phyloP scores from a whole-genome alignment of 2,797 vertebrate genomes.

The Acrocephalus scirpaceus region DNA sequence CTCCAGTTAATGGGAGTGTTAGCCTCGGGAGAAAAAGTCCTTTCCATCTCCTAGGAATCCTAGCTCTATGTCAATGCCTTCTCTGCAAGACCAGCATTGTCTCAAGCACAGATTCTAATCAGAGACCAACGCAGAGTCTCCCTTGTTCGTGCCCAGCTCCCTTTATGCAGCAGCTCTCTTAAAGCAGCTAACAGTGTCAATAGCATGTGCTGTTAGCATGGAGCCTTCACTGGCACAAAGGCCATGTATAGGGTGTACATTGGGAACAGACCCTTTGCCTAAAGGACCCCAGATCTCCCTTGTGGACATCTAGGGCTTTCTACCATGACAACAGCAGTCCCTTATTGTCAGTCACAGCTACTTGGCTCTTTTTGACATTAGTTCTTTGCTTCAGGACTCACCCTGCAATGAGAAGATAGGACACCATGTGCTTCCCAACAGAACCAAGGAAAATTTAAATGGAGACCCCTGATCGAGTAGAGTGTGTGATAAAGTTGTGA shows the following conservation, averaged over 20 bases:
- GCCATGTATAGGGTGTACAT: not conserved
- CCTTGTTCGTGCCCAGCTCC: not conserved
- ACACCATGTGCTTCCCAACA: not conserved
- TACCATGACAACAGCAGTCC: not conserved
- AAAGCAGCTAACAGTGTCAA: not conserved
- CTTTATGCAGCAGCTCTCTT: not conserved
- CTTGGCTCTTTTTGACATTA: not conserved
- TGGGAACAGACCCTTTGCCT: not conserved
- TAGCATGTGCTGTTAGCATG: not conserved
- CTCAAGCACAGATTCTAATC: conserved; percentile 53
- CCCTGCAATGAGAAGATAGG: not conserved
- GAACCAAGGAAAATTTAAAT: not conserved
- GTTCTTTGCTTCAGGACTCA: not conserved
- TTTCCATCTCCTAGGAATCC: conserved; percentile 48
- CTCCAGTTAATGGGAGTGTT: conserved; percentile 19
- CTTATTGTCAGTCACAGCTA: not conserved
- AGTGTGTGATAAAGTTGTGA: not conserved
- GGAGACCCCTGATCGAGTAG: not conserved
- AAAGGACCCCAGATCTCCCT: not conserved
- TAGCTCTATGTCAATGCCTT: conserved; percentile 10
- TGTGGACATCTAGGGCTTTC: not conserved
- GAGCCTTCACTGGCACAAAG: not conserved
- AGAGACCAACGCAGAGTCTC: conserved; percentile 26
- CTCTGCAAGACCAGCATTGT: conserved; percentile 37
- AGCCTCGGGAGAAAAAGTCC: conserved; percentile 32